Percentiles rank a stretch among this genome's conserved stretches.
These are phyloP conservation scores for Hemiscyllium ocellatum DNA, from an alignment of 2,113 vertebrate genomes.

Conservation along the genomic window DNA sequence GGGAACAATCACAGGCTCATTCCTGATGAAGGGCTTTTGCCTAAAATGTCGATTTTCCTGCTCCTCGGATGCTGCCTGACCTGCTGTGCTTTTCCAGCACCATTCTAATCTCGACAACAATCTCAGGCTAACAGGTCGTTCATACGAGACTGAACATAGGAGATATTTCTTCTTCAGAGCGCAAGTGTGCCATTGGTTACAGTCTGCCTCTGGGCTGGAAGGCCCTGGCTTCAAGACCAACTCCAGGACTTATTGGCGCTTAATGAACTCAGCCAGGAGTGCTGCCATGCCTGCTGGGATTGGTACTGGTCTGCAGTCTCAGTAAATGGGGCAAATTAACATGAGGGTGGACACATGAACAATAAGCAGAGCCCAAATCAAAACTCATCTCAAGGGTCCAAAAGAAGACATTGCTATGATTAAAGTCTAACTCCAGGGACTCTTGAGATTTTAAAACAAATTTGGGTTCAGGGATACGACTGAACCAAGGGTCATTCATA, in stretches of 20 bases:
- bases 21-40: too few species aligned
- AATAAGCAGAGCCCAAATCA: too few species aligned
- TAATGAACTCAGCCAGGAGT: background rate
- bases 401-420: too few species aligned
- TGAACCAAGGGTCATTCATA: background rate
- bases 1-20: too few species aligned
- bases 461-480: background rate
- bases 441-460: too few species aligned
- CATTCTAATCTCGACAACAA: too few species aligned
- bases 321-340: background rate
- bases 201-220: background rate
- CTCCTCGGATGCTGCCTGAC: too few species aligned
- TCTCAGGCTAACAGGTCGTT: background rate
- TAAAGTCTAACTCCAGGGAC: too few species aligned
- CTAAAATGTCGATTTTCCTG: too few species aligned
- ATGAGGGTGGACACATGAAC: background rate
- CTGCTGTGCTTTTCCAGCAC: too few species aligned
- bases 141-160: background rate
- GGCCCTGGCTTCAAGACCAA: background rate
- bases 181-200: background rate
- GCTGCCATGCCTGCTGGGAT: background rate
- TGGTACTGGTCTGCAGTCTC: background rate
- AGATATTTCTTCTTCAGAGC: background rate
- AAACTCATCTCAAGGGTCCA: too few species aligned
- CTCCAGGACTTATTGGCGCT: background rate